phyloP scores from a whole-genome alignment of 2,888 invertebrate genomes.

The Pecten maximus region DNA sequence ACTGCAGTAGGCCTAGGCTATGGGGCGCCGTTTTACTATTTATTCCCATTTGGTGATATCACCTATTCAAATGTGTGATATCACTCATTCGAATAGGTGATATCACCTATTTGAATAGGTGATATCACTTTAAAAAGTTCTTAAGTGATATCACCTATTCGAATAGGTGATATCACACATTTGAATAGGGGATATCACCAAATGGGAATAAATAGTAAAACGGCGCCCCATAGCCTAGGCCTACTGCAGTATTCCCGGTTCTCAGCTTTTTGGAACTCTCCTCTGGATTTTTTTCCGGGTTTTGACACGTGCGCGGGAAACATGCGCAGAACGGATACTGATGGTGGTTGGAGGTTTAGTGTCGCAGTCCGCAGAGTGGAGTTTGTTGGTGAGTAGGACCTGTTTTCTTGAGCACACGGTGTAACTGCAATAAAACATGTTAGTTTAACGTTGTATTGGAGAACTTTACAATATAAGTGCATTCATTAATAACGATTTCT shows the following conservation, averaged over 20 bases:
- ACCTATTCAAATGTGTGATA: too few relatives aligned
- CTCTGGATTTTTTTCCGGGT: neutral
- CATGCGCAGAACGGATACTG: slow-evolving; percentile 30
- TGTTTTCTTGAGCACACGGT: neutral
- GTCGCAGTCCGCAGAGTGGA: neutral
- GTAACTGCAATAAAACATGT: neutral
- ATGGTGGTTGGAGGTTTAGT: neutral
- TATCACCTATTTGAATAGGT: too few relatives aligned
- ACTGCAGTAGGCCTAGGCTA: too few relatives aligned
- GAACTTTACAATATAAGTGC: neutral
- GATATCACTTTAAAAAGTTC: too few relatives aligned
- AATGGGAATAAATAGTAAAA: too few relatives aligned
- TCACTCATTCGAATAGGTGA: too few relatives aligned
- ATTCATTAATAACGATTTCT: neutral
- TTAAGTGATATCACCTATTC: too few relatives aligned
- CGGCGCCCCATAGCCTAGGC: too few relatives aligned
- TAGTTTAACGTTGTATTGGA: neutral
- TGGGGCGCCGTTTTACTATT: too few relatives aligned
- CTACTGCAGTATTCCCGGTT: neutral
- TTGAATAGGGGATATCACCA: too few relatives aligned
- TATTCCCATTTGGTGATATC: too few relatives aligned
- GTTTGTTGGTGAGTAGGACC: neutral
- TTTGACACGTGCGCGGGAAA: slow-evolving; percentile 33
- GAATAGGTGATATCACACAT: too few relatives aligned
- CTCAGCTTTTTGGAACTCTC: slow-evolving; percentile 7